These are phyloP conservation scores for Brachyistius frenatus DNA, from an alignment of 2,113 vertebrate species.

Conservation along the genomic window DNA sequence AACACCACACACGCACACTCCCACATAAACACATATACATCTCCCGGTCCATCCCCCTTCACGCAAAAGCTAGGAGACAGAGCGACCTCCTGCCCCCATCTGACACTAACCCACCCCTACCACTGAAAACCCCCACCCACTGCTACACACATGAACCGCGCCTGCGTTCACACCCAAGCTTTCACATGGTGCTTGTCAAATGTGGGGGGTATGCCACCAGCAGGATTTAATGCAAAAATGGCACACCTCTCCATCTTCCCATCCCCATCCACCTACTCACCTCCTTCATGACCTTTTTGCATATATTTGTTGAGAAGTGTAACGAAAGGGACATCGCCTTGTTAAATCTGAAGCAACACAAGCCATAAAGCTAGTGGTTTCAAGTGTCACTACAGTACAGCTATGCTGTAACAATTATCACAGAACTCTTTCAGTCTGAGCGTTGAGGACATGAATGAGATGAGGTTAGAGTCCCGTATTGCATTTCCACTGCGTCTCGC, in stretches of 20 bases:
- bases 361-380: background rate
- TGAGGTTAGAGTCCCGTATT: no score
- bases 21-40: constrained; percentile 79
- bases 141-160: constrained; percentile 68
- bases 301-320: constrained; percentile 38
- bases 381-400: background rate
- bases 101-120: constrained; percentile 79
- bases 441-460: no score
- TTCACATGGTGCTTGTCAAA: constrained; percentile 89
- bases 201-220: constrained; percentile 82
- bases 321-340: constrained; percentile 23
- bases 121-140: constrained; percentile 28
- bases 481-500: no score
- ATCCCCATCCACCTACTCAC: constrained; percentile 50
- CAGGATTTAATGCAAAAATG: constrained; percentile 88
- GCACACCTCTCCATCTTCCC: constrained; percentile 63
- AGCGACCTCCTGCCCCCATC: constrained; percentile 97
- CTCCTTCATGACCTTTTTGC: constrained; percentile 58
- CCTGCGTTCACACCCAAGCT: constrained; percentile 95
- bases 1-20: constrained; percentile 43
- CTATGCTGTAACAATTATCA: no score
- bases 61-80: constrained; percentile 89
- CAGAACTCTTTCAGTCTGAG: no score
- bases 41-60: constrained; percentile 88
- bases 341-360: constrained; percentile 4